Conservation (phyloP, 2,113 vertebrate genomes). For the Sphaerodactylus townsendi region DNA sequence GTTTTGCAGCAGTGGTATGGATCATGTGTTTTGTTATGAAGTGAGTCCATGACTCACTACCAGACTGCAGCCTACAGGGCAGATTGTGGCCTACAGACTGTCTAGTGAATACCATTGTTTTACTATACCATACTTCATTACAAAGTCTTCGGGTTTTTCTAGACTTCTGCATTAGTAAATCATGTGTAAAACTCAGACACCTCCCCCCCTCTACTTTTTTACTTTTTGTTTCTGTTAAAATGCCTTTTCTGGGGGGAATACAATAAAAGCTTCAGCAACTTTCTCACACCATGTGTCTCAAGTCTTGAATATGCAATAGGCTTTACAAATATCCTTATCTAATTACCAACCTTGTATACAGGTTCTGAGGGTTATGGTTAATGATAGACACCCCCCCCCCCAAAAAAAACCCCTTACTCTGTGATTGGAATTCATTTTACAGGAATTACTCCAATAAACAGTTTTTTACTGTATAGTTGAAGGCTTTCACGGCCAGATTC, state of each 20-base stretch:
- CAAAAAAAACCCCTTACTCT: too few relatives aligned
- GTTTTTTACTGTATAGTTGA: too few relatives aligned
- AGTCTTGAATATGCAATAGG: not conserved
- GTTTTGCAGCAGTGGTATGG: not conserved
- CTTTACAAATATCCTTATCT: not conserved
- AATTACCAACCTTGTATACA: not conserved
- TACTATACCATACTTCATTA: not conserved
- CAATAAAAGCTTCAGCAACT: not conserved
- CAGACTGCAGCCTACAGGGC: not conserved
- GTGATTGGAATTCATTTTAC: too few relatives aligned
- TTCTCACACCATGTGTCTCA: not conserved
- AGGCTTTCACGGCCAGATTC: too few relatives aligned
- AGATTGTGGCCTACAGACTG: not conserved
- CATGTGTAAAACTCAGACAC: constrained; percentile 3
- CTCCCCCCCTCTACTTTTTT: not conserved
- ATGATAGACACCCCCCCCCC: not conserved
- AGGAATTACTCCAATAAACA: not conserved
- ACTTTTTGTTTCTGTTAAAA: not conserved
- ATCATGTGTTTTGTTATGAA: not conserved
- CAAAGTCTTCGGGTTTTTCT: not conserved
- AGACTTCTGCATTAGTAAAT: not conserved
- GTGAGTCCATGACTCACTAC: not conserved
- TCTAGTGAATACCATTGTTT: not conserved
- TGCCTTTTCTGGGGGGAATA: not conserved
- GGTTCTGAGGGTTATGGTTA: not conserved